Evolutionary conservation across 2,113 vertebrate species (phyloP), one percentile per base, ranked within the genome.

Genomic region (Apus apus): DNA sequence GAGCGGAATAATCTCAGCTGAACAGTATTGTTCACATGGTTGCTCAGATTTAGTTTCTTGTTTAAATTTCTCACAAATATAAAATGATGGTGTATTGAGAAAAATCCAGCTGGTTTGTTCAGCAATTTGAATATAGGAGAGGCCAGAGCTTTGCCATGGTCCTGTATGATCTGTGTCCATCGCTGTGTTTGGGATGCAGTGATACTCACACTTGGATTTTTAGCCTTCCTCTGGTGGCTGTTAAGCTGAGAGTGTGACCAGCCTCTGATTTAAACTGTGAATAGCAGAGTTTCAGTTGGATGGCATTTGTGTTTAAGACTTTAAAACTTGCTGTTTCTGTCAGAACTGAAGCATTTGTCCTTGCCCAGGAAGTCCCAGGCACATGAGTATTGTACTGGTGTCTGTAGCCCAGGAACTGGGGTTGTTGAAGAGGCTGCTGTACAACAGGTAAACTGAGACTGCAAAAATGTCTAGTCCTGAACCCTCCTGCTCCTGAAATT

Each of bases 131-230:
- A 9, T 26, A 16, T 23, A 45, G 61, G 11, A 62, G 50, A 70
- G 48, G 34, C 18, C 27, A 57, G 74, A 38, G 45, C 60, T 72
- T 43, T 32, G 43, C 58, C 9, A 5, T 19, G 17, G 48, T 4
- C 34, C 43, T 71, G 7, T 23, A 5, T 15, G 36, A 21, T 45
- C 10, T 25, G 6, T 1, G 1, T 34, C 15, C 1, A 1, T 22
- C 19, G 6, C 13, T 27, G 19, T 11, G n/a, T 48, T 15, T 76
- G 71, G 34, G 57, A 29, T 71, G 62, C 43, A 29, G 40, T 11
- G 40, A 54, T 34, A 13, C 2, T 74, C 56, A 48, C 34, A 7
- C 43, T 64, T 48, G 15, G 29, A 30, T 60, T 70, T 70, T 25
- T 40, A 66, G 32, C 21, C 32, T 36, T 36, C 5, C 34, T 43